Conservation (phyloP, 2,113 vertebrate genomes). For the Ovis canadensis region DNA sequence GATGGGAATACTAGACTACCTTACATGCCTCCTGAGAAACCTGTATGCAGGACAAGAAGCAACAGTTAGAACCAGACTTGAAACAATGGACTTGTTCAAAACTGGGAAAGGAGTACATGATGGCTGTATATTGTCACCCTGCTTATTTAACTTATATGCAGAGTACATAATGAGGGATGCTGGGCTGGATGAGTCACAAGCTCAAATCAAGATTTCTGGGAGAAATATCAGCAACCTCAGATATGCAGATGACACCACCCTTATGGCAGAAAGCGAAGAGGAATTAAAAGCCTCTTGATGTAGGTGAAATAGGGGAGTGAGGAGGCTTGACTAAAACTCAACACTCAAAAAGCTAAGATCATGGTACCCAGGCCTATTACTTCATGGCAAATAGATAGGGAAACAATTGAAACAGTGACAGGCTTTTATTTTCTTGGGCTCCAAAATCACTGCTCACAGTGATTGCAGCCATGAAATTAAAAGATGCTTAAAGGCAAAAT, state of each 20-base stretch:
- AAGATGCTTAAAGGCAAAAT: neutral
- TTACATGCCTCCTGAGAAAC: neutral
- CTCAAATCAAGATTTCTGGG: neutral
- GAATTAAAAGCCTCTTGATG: neutral
- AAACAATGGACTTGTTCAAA: neutral
- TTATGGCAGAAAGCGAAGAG: neutral
- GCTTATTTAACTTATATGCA: neutral
- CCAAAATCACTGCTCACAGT: neutral
- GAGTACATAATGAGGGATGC: neutral
- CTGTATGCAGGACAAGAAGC: neutral
- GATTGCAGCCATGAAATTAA: neutral
- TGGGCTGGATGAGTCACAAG: neutral
- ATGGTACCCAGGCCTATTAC: neutral
- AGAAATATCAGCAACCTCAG: neutral
- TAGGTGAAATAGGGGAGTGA: neutral
- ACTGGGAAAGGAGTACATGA: neutral
- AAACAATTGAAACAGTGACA: neutral
- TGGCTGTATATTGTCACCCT: neutral
- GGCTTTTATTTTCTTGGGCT: neutral
- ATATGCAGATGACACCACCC: neutral
- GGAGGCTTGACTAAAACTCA: neutral
- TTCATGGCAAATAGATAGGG: neutral
- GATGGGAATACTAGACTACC: neutral
- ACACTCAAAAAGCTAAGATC: neutral
- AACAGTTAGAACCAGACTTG: neutral